Evolutionary conservation across 2,888 invertebrate genomes (phyloP).

Genomic region (Pogonocherus hispidulus): DNA sequence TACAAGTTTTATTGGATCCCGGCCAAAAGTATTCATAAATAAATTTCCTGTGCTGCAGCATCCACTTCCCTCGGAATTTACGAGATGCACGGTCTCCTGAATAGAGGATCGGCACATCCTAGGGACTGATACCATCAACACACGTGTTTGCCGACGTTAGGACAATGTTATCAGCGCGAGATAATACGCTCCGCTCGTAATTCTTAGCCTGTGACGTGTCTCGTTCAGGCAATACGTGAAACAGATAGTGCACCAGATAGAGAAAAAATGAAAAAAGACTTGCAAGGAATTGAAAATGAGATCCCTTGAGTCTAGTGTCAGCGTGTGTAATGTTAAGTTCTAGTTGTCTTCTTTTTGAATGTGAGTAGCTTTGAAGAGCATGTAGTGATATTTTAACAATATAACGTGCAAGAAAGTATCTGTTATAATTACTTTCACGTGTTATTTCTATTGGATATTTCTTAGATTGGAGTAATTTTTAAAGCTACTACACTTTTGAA

Average conservation of each 20-base stretch:
- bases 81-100: slow-evolving; percentile 53
- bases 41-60: slow-evolving; percentile 67
- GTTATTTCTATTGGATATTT: no score
- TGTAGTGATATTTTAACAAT: no score
- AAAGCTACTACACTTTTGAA: no score
- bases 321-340: slow-evolving; percentile 1
- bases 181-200: slow-evolving; percentile 59
- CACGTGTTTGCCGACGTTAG: slow-evolving; percentile 55
- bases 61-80: slow-evolving; percentile 63
- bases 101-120: slow-evolving; percentile 31
- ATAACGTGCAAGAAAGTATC: no score
- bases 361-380: no score
- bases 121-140: slow-evolving; percentile 55
- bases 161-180: slow-evolving; percentile 60
- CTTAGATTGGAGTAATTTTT: no score
- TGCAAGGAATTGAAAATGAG: neutral
- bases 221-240: slow-evolving; percentile 45
- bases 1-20: slow-evolving; percentile 64
- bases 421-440: no score
- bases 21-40: slow-evolving; percentile 68
- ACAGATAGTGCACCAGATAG: slow-evolving; percentile 33
- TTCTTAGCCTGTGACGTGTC: slow-evolving; percentile 55
- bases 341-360: neutral
- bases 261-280: slow-evolving; percentile 14
- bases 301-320: neutral